Percentiles rank a stretch among this genome's conserved stretches.
These are phyloP conservation scores for Thereva nobilitata DNA, from an alignment of 2,888 invertebrate species.

Conservation along the genomic window DNA sequence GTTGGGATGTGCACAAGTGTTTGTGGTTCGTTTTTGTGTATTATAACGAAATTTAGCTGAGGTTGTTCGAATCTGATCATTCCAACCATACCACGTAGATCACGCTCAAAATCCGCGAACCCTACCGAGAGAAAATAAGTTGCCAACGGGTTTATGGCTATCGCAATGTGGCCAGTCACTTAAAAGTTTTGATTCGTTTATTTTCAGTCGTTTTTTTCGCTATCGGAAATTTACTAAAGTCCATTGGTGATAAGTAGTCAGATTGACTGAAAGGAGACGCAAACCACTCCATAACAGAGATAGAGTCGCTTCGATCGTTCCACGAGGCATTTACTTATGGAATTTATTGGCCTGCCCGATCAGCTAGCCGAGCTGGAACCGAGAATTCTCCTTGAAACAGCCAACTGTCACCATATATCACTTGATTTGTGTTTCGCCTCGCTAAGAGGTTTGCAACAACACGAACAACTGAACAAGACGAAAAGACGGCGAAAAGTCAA, in stretches of 20 bases:
- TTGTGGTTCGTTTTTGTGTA: no score
- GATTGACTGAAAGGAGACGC: background rate
- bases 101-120: background rate
- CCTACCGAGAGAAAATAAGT: background rate
- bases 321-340: constrained; percentile 27
- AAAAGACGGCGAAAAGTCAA: constrained; percentile 7
- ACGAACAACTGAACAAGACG: background rate
- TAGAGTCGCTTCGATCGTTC: constrained; percentile 15
- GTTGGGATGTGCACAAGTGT: no score
- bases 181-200: constrained; percentile 5
- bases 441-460: constrained; percentile 23
- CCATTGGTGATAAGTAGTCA: constrained; percentile 4
- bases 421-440: constrained; percentile 33
- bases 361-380: constrained; percentile 43
- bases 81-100: background rate
- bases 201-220: constrained; percentile 15
- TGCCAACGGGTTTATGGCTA: no score
- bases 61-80: no score
- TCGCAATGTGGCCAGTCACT: background rate
- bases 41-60: no score
- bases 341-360: constrained; percentile 34
- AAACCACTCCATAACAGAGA: background rate
- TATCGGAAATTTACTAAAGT: constrained; percentile 18
- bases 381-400: constrained; percentile 42
- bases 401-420: constrained; percentile 42